Base-by-base conservation (phyloP, 2,888 invertebrate species). In the Fragum sueziense region DNA sequence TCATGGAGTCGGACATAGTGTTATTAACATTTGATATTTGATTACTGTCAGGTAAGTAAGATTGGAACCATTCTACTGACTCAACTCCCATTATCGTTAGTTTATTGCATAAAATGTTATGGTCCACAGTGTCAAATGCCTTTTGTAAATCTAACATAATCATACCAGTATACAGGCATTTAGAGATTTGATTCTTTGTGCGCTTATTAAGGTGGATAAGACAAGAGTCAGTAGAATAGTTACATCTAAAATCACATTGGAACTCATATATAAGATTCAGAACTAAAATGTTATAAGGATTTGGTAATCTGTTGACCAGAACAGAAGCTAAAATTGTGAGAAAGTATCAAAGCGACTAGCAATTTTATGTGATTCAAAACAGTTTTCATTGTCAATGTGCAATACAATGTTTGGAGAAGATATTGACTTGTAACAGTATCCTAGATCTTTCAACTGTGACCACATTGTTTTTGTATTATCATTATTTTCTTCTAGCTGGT, bases 181-280 rank as follows among this genome's bases (percentile, higher is more conserved):
- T 59, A 25, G 71, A 7, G 59, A 31, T 72, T 33, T 75, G 70
- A 51, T n/a, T 34, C n/a, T 52, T 70, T 27, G 70, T 70, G 33
- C 22, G 47, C 27, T 74, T 62, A 51, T 33, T 52, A 61, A 59
- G 67, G 51, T 72, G 47, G 31, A 72, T 61, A 62, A 72, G 72
- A 29, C 47, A 62, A 51, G 47, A 61, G 31, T 62, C 71, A 17
- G 71, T 71, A 31, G 61, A 72, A 27, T 71, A 70, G 9, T 34
- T 59, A n/a, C 41, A 67, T 31, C 71, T 79, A 69, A 79, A 79
- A 59, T 75, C 75, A 54, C 57, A 68, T 33, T 71, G 74, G 41
- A 47, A 70, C 22, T 77, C 52, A 76, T 67, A 80, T 25, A 76
- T 62, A 20, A 79, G 34, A 37, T 76, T 74, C n/a, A n/a, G n/a